Evolutionary conservation across 1,140 invertebrate genomes (phyloP).

Genomic region (Delia radicum): DNA sequence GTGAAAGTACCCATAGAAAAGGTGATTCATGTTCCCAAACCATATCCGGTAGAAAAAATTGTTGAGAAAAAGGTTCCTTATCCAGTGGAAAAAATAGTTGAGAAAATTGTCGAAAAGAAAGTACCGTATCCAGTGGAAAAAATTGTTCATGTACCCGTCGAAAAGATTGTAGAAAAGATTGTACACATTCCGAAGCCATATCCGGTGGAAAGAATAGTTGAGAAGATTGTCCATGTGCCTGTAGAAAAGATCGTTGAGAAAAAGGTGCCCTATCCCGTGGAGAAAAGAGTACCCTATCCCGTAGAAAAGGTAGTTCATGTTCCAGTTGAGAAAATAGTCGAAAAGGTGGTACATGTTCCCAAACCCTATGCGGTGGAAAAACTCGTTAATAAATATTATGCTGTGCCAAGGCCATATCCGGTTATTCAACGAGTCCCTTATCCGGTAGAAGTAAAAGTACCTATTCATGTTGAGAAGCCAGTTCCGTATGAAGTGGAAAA

Average conservation of each 20-base stretch:
- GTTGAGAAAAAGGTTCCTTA: constrained; percentile 52
- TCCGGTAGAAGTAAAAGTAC: constrained; percentile 58
- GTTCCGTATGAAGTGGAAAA: constrained; percentile 59
- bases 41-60: constrained; percentile 42
- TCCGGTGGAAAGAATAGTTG: constrained; percentile 44
- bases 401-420: constrained; percentile 61
- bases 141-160: constrained; percentile 55
- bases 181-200: constrained; percentile 58
- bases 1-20: constrained; percentile 61
- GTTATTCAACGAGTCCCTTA: constrained; percentile 59
- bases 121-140: constrained; percentile 59
- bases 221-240: constrained; percentile 59
- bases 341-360: constrained; percentile 57
- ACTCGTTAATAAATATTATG: constrained; percentile 60
- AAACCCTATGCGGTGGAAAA: constrained; percentile 53
- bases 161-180: constrained; percentile 50
- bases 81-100: constrained; percentile 58
- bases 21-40: constrained; percentile 32
- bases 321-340: constrained; percentile 56
- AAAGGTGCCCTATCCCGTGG: constrained; percentile 63
- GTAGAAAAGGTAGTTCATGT: constrained; percentile 53
- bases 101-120: constrained; percentile 49
- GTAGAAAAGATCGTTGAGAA: constrained; percentile 60
- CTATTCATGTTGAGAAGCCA: constrained; percentile 58
- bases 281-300: constrained; percentile 51